Evolutionary conservation across 2,797 vertebrate genomes (phyloP).

Genomic region (Mastacembelus armatus): DNA sequence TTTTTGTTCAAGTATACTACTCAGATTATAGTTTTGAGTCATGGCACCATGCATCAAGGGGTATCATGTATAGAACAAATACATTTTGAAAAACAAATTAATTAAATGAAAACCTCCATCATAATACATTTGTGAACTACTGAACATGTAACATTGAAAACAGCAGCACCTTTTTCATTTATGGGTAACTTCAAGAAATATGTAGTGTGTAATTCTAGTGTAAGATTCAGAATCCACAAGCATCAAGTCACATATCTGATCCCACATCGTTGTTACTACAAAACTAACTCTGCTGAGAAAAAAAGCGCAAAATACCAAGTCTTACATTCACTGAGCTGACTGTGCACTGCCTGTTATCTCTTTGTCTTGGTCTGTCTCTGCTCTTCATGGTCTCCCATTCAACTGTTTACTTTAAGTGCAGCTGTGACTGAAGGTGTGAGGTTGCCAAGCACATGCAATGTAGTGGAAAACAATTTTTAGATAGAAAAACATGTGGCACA

Average conservation of each 20-base stretch:
- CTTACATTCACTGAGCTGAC: conserved; percentile 45
- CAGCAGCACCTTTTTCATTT: conserved; percentile 2
- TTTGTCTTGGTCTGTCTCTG: conserved; percentile 1
- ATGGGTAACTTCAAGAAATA: conserved; percentile 1
- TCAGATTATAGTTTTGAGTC: too few species aligned
- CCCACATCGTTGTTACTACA: neutral
- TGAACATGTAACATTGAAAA: neutral
- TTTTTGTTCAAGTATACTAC: too few species aligned
- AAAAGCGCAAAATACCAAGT: neutral
- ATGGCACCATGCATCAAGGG: too few species aligned
- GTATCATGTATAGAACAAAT: too few species aligned
- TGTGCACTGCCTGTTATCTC: neutral
- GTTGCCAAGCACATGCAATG: neutral
- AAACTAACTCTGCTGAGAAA: neutral
- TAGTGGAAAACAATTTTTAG: neutral
- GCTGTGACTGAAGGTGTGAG: neutral
- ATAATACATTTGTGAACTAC: conserved; percentile 1
- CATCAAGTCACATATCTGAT: conserved; percentile 1
- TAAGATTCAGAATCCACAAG: conserved; percentile 9
- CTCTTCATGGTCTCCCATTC: neutral
- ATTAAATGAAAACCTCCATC: conserved; percentile 16
- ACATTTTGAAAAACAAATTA: conserved; percentile 3
- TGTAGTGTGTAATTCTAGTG: conserved; percentile 4
- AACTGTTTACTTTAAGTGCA: neutral
- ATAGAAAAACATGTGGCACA: conserved; percentile 2